Evolutionary conservation across 2,888 invertebrate genomes (phyloP).

Genomic region (Neocrepidodera transversa): DNA sequence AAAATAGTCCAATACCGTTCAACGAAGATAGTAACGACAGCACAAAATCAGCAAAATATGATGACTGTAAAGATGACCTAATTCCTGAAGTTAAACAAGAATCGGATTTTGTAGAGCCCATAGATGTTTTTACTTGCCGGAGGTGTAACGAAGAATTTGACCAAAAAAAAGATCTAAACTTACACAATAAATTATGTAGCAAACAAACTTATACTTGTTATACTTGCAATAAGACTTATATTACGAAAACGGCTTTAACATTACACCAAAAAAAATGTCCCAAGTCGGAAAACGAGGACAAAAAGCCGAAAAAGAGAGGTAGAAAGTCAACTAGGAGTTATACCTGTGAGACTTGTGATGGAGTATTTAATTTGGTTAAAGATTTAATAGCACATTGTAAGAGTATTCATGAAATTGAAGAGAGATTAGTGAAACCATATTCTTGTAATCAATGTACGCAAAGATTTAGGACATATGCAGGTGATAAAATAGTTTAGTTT

Average conservation of each 20-base stretch:
- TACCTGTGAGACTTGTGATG: constrained; percentile 47
- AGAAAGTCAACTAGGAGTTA: constrained; percentile 24
- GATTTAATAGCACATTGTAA: constrained; percentile 48
- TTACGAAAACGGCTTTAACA: constrained; percentile 13
- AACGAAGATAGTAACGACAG: constrained; percentile 15
- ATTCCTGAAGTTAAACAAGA: constrained; percentile 1
- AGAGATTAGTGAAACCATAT: constrained; percentile 49
- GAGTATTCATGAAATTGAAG: constrained; percentile 44
- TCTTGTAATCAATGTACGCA: constrained; percentile 47
- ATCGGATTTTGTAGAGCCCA: not conserved
- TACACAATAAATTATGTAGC: constrained; percentile 15
- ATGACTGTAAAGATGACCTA: not conserved
- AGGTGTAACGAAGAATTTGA: constrained; percentile 17
- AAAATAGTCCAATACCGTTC: not conserved
- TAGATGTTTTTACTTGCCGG: constrained; percentile 5
- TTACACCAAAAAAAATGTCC: constrained; percentile 22
- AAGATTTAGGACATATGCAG: constrained; percentile 40
- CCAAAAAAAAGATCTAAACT: constrained; percentile 3
- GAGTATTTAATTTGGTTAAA: constrained; percentile 44
- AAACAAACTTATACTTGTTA: constrained; percentile 19
- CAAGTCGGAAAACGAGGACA: not conserved
- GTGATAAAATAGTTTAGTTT: not conserved
- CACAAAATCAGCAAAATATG: not conserved
- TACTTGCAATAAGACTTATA: constrained; percentile 16
- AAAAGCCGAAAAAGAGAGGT: constrained; percentile 16